Percentiles rank a stretch among this genome's conserved stretches.
Evolutionary conservation across 2,113 vertebrate species (phyloP).

Genomic region (Ardeotis arabs): DNA sequence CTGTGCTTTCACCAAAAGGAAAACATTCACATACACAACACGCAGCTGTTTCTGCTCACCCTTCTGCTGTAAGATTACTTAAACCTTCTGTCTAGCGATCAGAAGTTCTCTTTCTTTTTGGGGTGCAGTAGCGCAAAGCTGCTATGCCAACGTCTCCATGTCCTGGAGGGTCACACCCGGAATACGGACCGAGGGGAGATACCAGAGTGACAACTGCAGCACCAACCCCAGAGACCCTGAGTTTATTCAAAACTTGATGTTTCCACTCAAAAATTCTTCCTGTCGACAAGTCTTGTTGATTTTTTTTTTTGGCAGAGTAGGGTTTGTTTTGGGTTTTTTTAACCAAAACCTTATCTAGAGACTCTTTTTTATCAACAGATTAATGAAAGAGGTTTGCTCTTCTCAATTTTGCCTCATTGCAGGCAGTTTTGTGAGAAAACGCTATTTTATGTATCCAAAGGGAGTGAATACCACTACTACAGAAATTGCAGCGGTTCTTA

Average conservation of each 20-base stretch:
- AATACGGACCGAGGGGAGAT: neutral
- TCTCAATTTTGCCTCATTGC: neutral
- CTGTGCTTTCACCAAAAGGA: neutral
- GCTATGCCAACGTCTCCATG: neutral
- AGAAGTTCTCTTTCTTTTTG: neutral
- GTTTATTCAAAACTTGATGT: neutral
- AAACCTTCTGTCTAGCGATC: neutral
- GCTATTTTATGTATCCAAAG: neutral
- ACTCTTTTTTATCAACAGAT: neutral
- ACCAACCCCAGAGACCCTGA: neutral
- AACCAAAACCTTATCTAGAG: neutral
- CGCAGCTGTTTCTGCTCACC: neutral
- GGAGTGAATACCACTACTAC: neutral
- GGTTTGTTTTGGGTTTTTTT: neutral
- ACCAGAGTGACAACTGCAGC: neutral
- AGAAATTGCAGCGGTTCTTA: neutral
- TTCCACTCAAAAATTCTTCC: neutral
- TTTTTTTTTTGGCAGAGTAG: accelerated
- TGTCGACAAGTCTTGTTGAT: neutral
- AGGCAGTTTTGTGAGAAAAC: neutral
- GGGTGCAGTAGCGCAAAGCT: neutral
- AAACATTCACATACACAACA: neutral
- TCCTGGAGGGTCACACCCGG: neutral
- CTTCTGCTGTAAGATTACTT: neutral
- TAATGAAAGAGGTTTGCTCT: neutral